These are phyloP conservation scores for Dynastes maya DNA, from an alignment of 2,888 invertebrate genomes.

Conservation along the genomic window DNA sequence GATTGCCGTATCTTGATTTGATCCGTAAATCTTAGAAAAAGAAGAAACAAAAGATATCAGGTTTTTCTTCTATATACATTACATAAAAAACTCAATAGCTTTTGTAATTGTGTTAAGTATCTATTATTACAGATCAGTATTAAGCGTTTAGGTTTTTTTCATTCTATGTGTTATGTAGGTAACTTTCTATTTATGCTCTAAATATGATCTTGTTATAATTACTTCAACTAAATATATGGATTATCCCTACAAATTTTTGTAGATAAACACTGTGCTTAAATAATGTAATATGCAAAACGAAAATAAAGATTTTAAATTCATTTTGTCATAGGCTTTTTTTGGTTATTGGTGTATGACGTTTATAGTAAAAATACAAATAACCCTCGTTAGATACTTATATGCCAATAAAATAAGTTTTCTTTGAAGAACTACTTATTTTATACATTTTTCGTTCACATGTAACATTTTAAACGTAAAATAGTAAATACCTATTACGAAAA, in stretches of 20 bases:
- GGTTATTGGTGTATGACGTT: too few relatives aligned
- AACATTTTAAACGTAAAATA: too few relatives aligned
- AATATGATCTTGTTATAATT: not conserved
- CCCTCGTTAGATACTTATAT: too few relatives aligned
- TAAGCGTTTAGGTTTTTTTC: not conserved
- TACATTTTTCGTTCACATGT: too few relatives aligned
- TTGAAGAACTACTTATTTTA: too few relatives aligned
- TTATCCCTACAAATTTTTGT: conserved; percentile 1
- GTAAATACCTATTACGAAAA: too few relatives aligned
- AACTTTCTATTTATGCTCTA: not conserved
- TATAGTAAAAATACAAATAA: too few relatives aligned
- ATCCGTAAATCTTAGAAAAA: too few relatives aligned
- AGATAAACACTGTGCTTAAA: conserved; percentile 3
- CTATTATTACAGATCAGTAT: not conserved
- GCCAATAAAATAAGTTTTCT: too few relatives aligned
- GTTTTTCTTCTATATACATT: not conserved
- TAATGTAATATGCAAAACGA: not conserved
- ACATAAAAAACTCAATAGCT: not conserved
- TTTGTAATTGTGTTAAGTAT: not conserved
- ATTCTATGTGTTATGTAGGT: not conserved
- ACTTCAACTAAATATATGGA: not conserved
- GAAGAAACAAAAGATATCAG: too few relatives aligned
- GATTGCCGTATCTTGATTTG: not conserved
- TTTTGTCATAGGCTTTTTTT: too few relatives aligned
- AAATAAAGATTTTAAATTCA: not conserved